Conservation (phyloP, 2,888 invertebrate genomes). For the Lepetodrilus schrolli region DNA sequence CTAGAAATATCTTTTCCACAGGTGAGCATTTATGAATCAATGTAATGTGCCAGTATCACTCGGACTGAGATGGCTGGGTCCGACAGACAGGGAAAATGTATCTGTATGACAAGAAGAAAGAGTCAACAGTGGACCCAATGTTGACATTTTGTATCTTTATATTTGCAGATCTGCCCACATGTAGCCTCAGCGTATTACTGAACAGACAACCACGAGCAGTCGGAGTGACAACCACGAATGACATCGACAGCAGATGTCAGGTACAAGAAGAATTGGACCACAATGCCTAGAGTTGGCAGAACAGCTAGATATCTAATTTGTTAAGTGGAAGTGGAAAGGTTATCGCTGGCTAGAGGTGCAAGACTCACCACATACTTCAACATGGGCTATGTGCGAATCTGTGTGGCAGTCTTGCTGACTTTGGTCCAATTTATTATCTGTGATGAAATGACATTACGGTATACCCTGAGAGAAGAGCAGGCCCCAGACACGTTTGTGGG, state of each 20-base stretch:
- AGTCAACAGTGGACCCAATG: neutral
- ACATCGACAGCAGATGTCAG: neutral
- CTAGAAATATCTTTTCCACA: conserved; percentile 14
- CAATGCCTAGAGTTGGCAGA: neutral
- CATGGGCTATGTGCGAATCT: neutral
- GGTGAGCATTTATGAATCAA: conserved; percentile 16
- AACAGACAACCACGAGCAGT: neutral
- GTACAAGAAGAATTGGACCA: neutral
- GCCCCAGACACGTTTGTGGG: conserved; percentile 45
- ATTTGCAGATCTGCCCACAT: conserved; percentile 5
- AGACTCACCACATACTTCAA: neutral
- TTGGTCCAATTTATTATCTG: neutral
- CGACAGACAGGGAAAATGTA: neutral
- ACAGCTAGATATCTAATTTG: neutral
- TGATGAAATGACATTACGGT: conserved; percentile 38
- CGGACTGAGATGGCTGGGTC: neutral
- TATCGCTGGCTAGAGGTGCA: neutral
- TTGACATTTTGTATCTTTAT: conserved; percentile 21
- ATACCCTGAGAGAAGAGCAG: conserved; percentile 40
- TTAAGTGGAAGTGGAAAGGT: neutral
- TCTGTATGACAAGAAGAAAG: conserved; percentile 3
- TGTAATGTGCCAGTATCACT: conserved; percentile 4
- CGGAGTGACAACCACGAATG: neutral
- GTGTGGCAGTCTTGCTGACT: neutral
- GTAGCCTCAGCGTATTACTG: neutral